Percentiles rank a stretch among this genome's conserved stretches.
phyloP scores from a whole-genome alignment of 2,113 vertebrate species.

The Cacatua alba region DNA sequence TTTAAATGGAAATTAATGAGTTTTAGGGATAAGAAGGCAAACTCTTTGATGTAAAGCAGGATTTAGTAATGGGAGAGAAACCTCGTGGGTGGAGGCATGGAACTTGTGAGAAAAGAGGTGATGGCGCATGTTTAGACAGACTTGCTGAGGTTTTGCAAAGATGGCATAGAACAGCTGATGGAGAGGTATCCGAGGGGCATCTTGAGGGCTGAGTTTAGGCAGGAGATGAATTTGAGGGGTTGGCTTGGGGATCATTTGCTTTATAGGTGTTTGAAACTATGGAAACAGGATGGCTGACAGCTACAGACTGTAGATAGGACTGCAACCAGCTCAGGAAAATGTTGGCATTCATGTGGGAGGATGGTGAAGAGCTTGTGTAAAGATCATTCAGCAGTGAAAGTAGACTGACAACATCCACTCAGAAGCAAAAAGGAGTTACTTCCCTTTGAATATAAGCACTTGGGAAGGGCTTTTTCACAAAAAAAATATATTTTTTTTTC shows the following conservation, averaged over 20 bases:
- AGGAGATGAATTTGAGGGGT: not conserved
- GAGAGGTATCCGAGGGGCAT: not conserved
- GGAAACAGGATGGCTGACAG: not conserved
- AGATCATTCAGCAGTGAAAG: not conserved
- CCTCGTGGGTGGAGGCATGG: not conserved
- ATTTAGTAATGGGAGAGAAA: conserved; percentile 1
- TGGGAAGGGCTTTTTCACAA: not conserved
- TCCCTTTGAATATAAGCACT: not conserved
- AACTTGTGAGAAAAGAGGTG: not conserved
- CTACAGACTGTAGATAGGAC: not conserved
- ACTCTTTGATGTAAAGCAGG: not conserved
- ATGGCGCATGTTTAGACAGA: not conserved
- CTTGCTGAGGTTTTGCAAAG: not conserved
- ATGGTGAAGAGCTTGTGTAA: not conserved
- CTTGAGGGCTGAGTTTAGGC: not conserved
- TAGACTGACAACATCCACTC: not conserved
- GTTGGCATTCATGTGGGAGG: not conserved
- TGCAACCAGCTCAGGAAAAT: not conserved
- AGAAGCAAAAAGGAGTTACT: not conserved
- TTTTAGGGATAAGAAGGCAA: not conserved
- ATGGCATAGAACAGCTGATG: not conserved
- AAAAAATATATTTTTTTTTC: not conserved
- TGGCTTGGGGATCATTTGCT: not conserved
- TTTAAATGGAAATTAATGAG: not conserved
- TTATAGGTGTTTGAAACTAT: not conserved